Evolutionary conservation across 2,888 invertebrate species (phyloP).

Genomic region (Dugesia japonica): DNA sequence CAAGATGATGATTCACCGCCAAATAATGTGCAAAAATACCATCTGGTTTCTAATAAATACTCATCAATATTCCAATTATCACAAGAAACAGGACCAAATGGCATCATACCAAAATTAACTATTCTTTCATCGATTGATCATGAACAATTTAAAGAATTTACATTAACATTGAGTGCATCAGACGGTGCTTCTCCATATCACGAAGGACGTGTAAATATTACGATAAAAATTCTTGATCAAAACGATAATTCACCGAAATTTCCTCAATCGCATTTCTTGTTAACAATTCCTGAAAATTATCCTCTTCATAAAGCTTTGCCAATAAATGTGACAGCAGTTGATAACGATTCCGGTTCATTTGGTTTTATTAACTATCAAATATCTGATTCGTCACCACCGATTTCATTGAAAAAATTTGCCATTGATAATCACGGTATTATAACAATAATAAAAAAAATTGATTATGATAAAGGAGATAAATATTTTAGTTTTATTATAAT

Average conservation of each 20-base stretch:
- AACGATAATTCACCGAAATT: not conserved
- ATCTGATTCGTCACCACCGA: not conserved
- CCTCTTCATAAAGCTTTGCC: not conserved
- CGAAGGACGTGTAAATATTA: not conserved
- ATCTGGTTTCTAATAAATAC: not conserved
- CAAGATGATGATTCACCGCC: not conserved
- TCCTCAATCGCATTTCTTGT: not conserved
- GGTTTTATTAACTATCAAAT: not conserved
- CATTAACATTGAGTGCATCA: not conserved
- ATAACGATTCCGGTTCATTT: not conserved
- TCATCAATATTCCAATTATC: not conserved
- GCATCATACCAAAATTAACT: not conserved
- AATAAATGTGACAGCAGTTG: not conserved
- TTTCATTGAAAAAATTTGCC: not conserved
- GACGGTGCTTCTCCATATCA: not conserved
- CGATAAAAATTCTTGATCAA: not conserved
- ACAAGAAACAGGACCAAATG: not conserved
- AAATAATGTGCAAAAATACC: not conserved
- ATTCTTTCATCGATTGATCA: not conserved
- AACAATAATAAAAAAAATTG: not conserved
- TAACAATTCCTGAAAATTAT: not conserved
- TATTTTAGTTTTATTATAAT: not conserved
- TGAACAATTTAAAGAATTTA: not conserved
- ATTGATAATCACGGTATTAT: not conserved
- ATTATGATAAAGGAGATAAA: not conserved